Percentiles rank a stretch among this genome's conserved stretches.
Evolutionary conservation across 2,797 vertebrate genomes (phyloP).

Genomic region (Sebastes umbrosus): DNA sequence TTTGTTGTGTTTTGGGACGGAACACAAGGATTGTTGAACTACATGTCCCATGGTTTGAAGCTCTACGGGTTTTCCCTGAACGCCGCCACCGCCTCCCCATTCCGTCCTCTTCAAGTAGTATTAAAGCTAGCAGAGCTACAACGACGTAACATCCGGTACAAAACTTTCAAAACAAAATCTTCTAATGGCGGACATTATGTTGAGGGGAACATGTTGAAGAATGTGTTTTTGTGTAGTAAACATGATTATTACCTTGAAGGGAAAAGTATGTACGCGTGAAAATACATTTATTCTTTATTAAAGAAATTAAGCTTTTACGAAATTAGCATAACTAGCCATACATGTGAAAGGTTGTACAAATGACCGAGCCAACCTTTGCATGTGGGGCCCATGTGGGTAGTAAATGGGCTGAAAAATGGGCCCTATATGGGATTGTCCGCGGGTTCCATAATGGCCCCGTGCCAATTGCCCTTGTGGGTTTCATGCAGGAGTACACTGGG

Average conservation of each 20-base stretch:
- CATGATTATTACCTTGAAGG: background rate
- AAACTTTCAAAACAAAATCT: constrained; percentile 26
- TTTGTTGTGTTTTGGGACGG: constrained; percentile 12
- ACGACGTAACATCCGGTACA: constrained; percentile 4
- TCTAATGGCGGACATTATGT: background rate
- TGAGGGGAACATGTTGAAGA: background rate
- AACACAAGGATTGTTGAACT: constrained; percentile 63
- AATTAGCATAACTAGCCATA: background rate
- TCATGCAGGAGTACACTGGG: no score
- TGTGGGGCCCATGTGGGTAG: no score
- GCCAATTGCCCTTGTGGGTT: no score
- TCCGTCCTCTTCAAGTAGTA: constrained; percentile 36
- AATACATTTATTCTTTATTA: background rate
- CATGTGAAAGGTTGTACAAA: background rate
- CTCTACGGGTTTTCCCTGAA: constrained; percentile 45
- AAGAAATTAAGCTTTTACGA: background rate
- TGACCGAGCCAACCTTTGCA: no score
- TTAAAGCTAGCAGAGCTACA: background rate
- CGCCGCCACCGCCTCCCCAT: constrained; percentile 71
- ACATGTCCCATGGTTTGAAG: constrained; percentile 78
- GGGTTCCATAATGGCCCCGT: no score
- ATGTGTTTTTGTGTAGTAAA: background rate
- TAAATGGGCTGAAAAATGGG: no score
- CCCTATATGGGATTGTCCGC: no score
- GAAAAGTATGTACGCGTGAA: background rate